These are phyloP conservation scores for Novumbra hubbsi DNA, from an alignment of 2,797 vertebrate genomes.

Conservation along the genomic window DNA sequence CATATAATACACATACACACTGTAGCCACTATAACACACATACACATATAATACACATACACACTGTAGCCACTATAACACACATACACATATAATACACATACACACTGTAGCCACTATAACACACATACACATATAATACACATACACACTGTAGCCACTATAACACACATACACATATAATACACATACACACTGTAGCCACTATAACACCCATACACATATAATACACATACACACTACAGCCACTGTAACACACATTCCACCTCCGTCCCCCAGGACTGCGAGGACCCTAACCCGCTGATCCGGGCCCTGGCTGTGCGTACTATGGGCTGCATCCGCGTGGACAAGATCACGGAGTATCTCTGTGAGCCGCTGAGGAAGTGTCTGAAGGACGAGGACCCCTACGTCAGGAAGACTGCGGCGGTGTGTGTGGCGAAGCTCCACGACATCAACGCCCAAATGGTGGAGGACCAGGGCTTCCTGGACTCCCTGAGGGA, in stretches of 20 bases:
- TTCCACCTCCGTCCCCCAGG: constrained; percentile 67
- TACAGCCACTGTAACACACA: not conserved
- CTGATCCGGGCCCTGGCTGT: constrained; percentile 95
- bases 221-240: not conserved
- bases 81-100: too few species aligned
- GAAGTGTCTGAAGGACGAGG: constrained; percentile 97
- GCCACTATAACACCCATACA: not conserved
- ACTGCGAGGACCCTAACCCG: constrained; percentile 97
- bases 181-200: too few species aligned
- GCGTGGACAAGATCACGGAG: constrained; percentile 97
- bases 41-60: too few species aligned
- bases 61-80: too few species aligned
- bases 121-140: too few species aligned
- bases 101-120: too few species aligned
- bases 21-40: too few species aligned
- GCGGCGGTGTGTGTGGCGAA: constrained; percentile 97
- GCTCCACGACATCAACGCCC: constrained; percentile 97
- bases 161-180: too few species aligned
- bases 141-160: too few species aligned
- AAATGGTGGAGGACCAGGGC: constrained; percentile 99
- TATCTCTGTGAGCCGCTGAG: constrained; percentile 96
- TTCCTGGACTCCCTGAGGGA: constrained; percentile 96
- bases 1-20: too few species aligned
- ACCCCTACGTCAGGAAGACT: constrained; percentile 96
- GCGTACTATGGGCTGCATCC: constrained; percentile 97